Evolutionary conservation across 2,797 vertebrate genomes (phyloP).

Genomic region (Sebastes nivosus): DNA sequence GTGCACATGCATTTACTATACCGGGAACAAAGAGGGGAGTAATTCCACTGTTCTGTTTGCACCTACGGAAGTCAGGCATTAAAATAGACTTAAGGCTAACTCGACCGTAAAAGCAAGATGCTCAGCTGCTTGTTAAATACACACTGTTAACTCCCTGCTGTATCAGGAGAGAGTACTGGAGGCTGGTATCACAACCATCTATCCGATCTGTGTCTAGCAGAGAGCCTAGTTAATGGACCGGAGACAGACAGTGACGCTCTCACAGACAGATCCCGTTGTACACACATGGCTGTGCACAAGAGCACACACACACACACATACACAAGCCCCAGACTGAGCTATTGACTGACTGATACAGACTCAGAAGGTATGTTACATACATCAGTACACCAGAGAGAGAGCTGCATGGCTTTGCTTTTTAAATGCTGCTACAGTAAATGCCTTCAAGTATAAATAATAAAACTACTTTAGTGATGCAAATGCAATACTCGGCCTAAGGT

Average conservation of each 20-base stretch:
- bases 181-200: conserved; percentile 67
- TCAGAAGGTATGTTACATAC: conserved; percentile 52
- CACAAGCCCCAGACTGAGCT: conserved; percentile 53
- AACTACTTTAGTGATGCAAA: conserved; percentile 20
- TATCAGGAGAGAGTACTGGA: conserved; percentile 43
- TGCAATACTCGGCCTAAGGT: neutral
- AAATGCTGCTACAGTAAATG: conserved; percentile 25
- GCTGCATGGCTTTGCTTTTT: conserved; percentile 28
- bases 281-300: conserved; percentile 51
- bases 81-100: conserved; percentile 37
- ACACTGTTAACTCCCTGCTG: conserved; percentile 49
- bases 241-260: conserved; percentile 76
- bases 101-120: conserved; percentile 38
- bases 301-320: neutral
- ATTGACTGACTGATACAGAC: conserved; percentile 66
- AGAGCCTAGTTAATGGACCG: conserved; percentile 77
- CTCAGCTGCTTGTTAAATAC: conserved; percentile 61
- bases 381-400: conserved; percentile 47
- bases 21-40: conserved; percentile 10
- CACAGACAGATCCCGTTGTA: conserved; percentile 57
- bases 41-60: conserved; percentile 40
- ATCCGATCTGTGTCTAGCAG: conserved; percentile 75
- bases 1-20: conserved; percentile 15
- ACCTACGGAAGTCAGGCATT: conserved; percentile 45
- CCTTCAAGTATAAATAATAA: conserved; percentile 36